A percentile compares a stretch with the other conserved stretches of the same genome.
Conservation (phyloP, 2,888 invertebrate genomes). For the Melanostoma scalare region DNA sequence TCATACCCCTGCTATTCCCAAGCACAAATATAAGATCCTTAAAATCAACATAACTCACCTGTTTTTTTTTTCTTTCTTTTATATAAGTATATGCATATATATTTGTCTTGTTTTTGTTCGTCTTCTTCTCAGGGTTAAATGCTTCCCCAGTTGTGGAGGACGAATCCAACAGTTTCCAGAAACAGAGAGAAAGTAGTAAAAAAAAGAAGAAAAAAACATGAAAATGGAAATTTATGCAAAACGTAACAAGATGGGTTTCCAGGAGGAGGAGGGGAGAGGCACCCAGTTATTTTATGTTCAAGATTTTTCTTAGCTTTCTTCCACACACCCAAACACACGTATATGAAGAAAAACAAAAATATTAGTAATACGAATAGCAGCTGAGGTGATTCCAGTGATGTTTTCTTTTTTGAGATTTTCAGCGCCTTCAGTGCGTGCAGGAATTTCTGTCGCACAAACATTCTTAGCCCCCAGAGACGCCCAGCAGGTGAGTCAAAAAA, state of each 20-base stretch:
- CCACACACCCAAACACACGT: slow-evolving; percentile 11
- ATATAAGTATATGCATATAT: neutral
- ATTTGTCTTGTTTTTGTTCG: neutral
- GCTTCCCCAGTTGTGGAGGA: slow-evolving; percentile 20
- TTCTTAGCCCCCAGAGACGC: slow-evolving; percentile 13
- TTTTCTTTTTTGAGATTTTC: slow-evolving; percentile 37
- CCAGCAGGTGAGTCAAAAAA: slow-evolving; percentile 63
- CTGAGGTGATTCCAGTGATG: slow-evolving; percentile 19
- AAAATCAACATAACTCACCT: slow-evolving; percentile 68
- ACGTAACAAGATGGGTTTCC: slow-evolving; percentile 45
- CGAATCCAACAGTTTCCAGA: slow-evolving; percentile 23
- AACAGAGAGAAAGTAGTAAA: slow-evolving; percentile 6
- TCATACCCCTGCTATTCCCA: slow-evolving; percentile 24
- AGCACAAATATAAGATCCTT: slow-evolving; percentile 67
- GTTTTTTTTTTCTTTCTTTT: slow-evolving; percentile 15
- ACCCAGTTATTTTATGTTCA: slow-evolving; percentile 54
- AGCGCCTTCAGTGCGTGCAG: slow-evolving; percentile 41
- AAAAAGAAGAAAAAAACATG: slow-evolving; percentile 1
- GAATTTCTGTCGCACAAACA: slow-evolving; percentile 10
- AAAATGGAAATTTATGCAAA: slow-evolving; percentile 68
- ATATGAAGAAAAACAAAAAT: neutral
- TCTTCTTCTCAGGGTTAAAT: neutral
- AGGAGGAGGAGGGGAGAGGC: neutral
- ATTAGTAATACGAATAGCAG: slow-evolving; percentile 1
- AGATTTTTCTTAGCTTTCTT: slow-evolving; percentile 39